phyloP scores from a whole-genome alignment of 2,113 vertebrate species.

The Percopsis transmontana region DNA sequence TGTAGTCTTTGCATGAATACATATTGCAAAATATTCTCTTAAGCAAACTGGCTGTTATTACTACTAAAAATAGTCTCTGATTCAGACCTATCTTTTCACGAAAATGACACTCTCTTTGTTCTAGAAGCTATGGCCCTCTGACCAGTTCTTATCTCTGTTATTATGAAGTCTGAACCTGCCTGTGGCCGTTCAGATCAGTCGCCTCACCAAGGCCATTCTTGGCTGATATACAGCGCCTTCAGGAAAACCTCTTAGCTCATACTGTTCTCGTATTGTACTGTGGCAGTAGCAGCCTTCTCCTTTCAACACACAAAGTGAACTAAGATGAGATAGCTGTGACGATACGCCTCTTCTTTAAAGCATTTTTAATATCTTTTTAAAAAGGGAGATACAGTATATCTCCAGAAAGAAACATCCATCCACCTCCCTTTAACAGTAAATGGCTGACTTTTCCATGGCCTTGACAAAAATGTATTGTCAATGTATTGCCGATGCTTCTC shows the following conservation, averaged over 20 bases:
- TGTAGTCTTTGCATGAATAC: slow-evolving; percentile 38
- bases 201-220: slow-evolving; percentile 40
- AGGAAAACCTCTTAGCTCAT: slow-evolving; percentile 47
- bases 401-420: too few relatives aligned
- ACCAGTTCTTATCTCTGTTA: slow-evolving; percentile 54
- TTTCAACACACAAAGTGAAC: slow-evolving; percentile 19
- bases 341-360: not conserved
- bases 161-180: slow-evolving; percentile 48
- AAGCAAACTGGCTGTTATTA: slow-evolving; percentile 47
- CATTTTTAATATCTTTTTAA: not conserved
- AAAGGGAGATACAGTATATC: too few relatives aligned
- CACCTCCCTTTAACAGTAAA: too few relatives aligned
- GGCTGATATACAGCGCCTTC: slow-evolving; percentile 46
- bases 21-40: slow-evolving; percentile 42
- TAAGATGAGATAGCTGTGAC: not conserved
- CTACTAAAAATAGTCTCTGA: slow-evolving; percentile 20
- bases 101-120: slow-evolving; percentile 20
- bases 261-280: slow-evolving; percentile 47
- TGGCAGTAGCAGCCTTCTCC: slow-evolving; percentile 13
- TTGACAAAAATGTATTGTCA: too few relatives aligned
- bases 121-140: slow-evolving; percentile 23
- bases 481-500: too few relatives aligned
- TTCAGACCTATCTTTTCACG: slow-evolving; percentile 40
- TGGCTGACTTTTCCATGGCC: too few relatives aligned
- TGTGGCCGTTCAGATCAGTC: slow-evolving; percentile 52